Conservation (phyloP, 2,797 vertebrate genomes). For the Paramormyrops hopkinsi region DNA sequence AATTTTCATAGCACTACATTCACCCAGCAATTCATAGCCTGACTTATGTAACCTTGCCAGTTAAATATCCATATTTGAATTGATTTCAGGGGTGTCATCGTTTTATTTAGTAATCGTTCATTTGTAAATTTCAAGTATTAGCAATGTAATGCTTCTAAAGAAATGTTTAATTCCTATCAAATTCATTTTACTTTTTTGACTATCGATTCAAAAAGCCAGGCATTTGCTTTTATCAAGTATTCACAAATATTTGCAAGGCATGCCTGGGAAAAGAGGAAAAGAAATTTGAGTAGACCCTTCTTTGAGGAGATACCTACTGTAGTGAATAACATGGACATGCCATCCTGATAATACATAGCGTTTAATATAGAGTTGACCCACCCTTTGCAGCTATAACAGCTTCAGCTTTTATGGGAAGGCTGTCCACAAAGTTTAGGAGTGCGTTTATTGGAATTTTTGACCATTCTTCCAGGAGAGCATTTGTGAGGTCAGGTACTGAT, state of each 20-base stretch:
- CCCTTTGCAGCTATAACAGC: neutral
- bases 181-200: neutral
- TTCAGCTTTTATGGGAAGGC: neutral
- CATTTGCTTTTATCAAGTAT: neutral
- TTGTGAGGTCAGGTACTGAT: neutral
- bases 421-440: neutral
- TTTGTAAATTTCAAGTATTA: neutral
- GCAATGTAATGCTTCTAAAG: neutral
- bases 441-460: neutral
- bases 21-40: neutral
- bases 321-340: neutral
- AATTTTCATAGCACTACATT: neutral
- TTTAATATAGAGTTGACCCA: neutral
- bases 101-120: neutral
- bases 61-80: neutral
- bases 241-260: neutral
- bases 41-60: neutral
- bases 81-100: neutral
- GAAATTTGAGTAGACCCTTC: neutral
- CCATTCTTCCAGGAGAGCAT: neutral
- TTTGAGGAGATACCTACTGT: neutral
- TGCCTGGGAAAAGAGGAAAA: neutral
- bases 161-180: neutral
- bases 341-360: neutral
- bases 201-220: neutral